These are phyloP conservation scores for Onychomys arenicola DNA, from an alignment of 2,797 vertebrate genomes.

Conservation along the genomic window DNA sequence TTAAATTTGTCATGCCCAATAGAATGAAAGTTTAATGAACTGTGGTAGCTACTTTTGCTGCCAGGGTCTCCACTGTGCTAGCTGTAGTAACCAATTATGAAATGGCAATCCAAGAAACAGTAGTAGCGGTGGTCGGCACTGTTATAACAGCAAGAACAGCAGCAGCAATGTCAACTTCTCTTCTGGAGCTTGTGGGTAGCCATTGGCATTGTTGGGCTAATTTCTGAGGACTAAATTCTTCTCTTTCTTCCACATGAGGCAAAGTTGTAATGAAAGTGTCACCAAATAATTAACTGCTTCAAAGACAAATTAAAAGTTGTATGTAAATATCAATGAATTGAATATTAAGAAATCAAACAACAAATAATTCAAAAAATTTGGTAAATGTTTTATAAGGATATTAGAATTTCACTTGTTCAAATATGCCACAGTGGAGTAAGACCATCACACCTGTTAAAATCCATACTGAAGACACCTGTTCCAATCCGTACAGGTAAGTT, in stretches of 20 bases:
- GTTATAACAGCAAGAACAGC: too few relatives aligned
- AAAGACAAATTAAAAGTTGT: background rate
- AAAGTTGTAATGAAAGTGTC: background rate
- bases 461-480: fast-evolving
- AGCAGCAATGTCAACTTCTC: too few relatives aligned
- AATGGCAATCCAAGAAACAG: too few relatives aligned
- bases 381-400: background rate
- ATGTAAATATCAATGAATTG: background rate
- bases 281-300: background rate
- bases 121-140: too few relatives aligned
- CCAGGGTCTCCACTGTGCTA: too few relatives aligned
- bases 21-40: too few relatives aligned
- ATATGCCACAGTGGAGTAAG: too few relatives aligned
- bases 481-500: background rate
- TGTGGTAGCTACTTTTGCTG: too few relatives aligned
- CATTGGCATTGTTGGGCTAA: too few relatives aligned
- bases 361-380: background rate
- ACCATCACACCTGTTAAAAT: background rate
- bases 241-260: background rate
- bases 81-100: too few relatives aligned
- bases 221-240: background rate
- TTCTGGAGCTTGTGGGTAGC: too few relatives aligned
- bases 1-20: too few relatives aligned
- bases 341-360: background rate
- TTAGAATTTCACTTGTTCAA: background rate